phyloP scores from a whole-genome alignment of 2,113 vertebrate species.

The Hemibagrus wyckioides region DNA sequence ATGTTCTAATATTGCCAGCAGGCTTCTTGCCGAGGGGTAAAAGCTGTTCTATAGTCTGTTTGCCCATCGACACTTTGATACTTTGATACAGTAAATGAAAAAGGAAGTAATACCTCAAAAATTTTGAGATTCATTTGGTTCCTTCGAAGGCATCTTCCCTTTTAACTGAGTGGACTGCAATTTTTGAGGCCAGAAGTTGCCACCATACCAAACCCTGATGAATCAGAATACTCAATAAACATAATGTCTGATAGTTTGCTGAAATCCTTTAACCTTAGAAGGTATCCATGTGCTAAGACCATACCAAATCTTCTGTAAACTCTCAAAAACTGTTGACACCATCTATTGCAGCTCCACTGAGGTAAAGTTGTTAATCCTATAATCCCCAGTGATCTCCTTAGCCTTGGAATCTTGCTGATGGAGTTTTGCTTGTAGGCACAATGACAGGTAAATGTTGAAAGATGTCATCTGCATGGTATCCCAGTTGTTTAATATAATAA shows the following conservation, averaged over 20 bases:
- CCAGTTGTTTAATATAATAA: background rate
- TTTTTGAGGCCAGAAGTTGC: background rate
- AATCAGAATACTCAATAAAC: background rate
- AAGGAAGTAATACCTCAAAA: background rate
- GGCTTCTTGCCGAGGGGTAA: background rate
- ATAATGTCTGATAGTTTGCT: background rate
- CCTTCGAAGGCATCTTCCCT: background rate
- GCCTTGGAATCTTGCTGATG: slow-evolving; percentile 11
- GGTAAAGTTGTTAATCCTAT: background rate
- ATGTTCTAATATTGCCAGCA: background rate
- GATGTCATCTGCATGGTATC: background rate
- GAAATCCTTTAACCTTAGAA: background rate
- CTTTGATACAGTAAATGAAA: background rate
- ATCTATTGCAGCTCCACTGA: background rate
- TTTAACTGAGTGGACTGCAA: background rate
- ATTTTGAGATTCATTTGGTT: background rate
- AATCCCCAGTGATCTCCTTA: background rate
- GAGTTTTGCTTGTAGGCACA: background rate
- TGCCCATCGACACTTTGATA: background rate
- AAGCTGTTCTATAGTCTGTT: background rate
- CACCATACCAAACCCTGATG: background rate
- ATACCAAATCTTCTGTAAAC: background rate
- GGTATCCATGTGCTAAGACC: background rate
- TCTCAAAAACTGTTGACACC: background rate
- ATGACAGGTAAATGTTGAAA: background rate